Percentiles rank a stretch among this genome's conserved stretches.
phyloP scores from a whole-genome alignment of 1,140 invertebrate species.

The Melipona quadrifasciata region DNA sequence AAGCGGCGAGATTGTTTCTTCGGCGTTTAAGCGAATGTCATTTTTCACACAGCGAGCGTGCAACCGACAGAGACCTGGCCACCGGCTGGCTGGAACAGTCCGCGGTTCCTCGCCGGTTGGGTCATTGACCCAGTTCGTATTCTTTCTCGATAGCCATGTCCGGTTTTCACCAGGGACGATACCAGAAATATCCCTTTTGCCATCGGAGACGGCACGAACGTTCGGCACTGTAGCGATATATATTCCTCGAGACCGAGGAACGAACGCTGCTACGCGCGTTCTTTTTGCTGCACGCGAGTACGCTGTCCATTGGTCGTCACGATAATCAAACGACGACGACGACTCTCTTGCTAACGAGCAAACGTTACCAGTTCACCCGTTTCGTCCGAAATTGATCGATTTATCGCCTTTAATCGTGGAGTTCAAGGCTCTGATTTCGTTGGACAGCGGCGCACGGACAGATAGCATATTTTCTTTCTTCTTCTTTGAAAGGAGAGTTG shows the following conservation, averaged over 20 bases:
- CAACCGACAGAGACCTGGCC: conserved; percentile 17
- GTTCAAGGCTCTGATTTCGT: conserved; percentile 11
- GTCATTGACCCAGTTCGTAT: conserved; percentile 53
- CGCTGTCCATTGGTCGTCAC: no score
- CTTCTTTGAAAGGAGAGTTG: no score
- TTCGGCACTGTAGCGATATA: neutral
- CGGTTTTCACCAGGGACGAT: conserved; percentile 51
- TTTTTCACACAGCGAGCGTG: conserved; percentile 18
- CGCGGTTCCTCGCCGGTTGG: conserved; percentile 37
- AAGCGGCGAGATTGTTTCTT: neutral
- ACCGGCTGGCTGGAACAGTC: conserved; percentile 18
- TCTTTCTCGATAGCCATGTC: conserved; percentile 49
- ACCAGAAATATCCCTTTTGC: conserved; percentile 51
- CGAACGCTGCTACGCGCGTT: no score
- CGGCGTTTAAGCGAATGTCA: conserved; percentile 22
- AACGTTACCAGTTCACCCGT: neutral
- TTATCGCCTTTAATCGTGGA: neutral
- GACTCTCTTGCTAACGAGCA: neutral
- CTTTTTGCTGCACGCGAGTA: no score
- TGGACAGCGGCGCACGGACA: neutral
- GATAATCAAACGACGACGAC: neutral
- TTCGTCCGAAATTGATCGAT: neutral
- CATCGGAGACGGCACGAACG: neutral
- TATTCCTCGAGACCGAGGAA: neutral
- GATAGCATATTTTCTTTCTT: neutral